phyloP scores from a whole-genome alignment of 2,113 vertebrate species.

The Bujurquina vittata region DNA sequence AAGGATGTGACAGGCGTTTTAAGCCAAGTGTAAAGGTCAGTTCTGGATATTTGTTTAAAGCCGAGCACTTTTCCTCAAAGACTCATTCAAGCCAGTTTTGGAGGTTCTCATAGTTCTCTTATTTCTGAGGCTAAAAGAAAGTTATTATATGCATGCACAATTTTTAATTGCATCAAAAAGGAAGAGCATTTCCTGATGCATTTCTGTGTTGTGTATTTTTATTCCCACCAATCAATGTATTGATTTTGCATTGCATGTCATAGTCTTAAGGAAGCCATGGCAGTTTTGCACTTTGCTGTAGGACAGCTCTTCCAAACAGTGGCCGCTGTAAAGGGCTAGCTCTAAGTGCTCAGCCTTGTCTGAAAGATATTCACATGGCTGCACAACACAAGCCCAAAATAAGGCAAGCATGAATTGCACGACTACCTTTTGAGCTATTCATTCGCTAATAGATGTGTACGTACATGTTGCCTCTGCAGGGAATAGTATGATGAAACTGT shows the following conservation, averaged over 20 bases:
- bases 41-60: background rate
- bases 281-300: slow-evolving; percentile 10
- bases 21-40: background rate
- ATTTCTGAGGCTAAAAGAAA: background rate
- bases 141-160: background rate
- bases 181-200: background rate
- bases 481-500: slow-evolving; percentile 29
- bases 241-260: slow-evolving; percentile 8
- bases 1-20: too few species aligned
- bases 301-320: slow-evolving; percentile 10
- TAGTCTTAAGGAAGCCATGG: slow-evolving; percentile 18
- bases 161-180: slow-evolving; percentile 4
- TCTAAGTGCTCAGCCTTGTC: slow-evolving; percentile 42
- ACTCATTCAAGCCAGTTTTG: background rate
- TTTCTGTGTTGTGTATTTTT: slow-evolving; percentile 10
- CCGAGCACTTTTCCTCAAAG: background rate
- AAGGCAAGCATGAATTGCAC: slow-evolving; percentile 29
- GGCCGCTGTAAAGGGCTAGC: slow-evolving; percentile 1
- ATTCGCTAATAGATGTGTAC: slow-evolving; percentile 35
- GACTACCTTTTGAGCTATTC: slow-evolving; percentile 36
- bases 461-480: slow-evolving; percentile 34
- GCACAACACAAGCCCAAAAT: slow-evolving; percentile 45
- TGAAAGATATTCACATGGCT: slow-evolving; percentile 53
- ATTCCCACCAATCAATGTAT: slow-evolving; percentile 25
- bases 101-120: background rate